Evolutionary conservation across 2,113 vertebrate species (phyloP).

Genomic region (Oreochromis tanganicae): DNA sequence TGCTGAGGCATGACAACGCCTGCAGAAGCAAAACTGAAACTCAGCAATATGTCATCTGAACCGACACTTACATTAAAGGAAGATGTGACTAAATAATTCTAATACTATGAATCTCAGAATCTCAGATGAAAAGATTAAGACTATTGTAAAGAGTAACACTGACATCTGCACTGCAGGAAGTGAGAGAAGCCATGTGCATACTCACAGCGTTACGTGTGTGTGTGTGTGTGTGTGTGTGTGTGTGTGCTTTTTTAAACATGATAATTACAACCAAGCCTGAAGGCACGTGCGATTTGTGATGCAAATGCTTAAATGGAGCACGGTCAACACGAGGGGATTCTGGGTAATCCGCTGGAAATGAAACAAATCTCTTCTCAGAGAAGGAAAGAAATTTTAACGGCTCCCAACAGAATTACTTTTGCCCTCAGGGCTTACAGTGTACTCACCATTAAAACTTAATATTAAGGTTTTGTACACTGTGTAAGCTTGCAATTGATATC

Average conservation of each 20-base stretch:
- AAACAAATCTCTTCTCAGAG: not conserved
- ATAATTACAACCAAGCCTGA: not conserved
- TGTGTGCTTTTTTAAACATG: not conserved
- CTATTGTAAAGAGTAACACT: not conserved
- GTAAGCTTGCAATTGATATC: not conserved
- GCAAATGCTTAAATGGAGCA: slow-evolving; percentile 7
- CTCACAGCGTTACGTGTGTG: not conserved
- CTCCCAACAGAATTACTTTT: not conserved
- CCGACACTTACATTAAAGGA: not conserved
- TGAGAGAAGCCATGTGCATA: not conserved
- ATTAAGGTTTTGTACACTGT: not conserved
- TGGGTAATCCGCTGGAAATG: not conserved
- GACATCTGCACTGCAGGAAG: not conserved
- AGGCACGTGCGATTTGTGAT: slow-evolving; percentile 20
- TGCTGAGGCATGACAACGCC: not conserved
- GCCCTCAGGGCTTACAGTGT: not conserved
- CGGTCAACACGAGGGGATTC: not conserved
- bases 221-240: not conserved
- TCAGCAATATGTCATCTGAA: not conserved
- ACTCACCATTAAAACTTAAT: not conserved
- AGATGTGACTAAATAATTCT: not conserved
- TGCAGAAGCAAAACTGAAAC: slow-evolving; percentile 27
- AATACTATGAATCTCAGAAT: not conserved
- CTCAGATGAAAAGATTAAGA: not conserved
- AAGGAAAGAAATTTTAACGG: not conserved